Conservation (phyloP, 2,888 invertebrate species). For the Eucera pruinosa region DNA sequence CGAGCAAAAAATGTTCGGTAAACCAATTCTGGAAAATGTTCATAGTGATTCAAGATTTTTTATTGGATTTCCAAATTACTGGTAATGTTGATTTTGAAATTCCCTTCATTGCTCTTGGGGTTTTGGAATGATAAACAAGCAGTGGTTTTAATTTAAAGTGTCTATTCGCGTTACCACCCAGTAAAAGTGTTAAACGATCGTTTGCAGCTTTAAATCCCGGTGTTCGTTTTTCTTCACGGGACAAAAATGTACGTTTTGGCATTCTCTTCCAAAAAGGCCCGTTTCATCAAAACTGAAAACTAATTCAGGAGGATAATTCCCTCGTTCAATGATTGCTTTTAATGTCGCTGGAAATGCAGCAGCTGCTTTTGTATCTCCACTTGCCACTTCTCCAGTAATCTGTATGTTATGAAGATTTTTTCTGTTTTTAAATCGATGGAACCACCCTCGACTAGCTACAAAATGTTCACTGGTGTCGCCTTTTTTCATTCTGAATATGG, state of each 20-base stretch:
- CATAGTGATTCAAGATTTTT: conserved; percentile 57
- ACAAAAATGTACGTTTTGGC: conserved; percentile 54
- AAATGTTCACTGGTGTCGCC: conserved; percentile 44
- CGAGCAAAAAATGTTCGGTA: conserved; percentile 62
- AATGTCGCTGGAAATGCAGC: conserved; percentile 50
- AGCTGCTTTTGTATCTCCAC: conserved; percentile 53
- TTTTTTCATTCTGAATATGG: conserved; percentile 37
- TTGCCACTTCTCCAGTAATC: conserved; percentile 58
- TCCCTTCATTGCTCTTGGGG: conserved; percentile 54
- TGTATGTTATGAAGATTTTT: conserved; percentile 50
- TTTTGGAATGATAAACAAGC: conserved; percentile 55
- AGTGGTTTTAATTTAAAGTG: conserved; percentile 55
- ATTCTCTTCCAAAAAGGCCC: conserved; percentile 64
- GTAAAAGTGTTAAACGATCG: conserved; percentile 53
- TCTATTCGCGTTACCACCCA: conserved; percentile 48
- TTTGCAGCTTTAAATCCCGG: conserved; percentile 55
- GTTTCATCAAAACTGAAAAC: conserved; percentile 63
- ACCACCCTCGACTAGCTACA: conserved; percentile 61
- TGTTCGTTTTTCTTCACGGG: conserved; percentile 43
- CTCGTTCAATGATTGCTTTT: conserved; percentile 56
- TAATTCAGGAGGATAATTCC: conserved; percentile 45
- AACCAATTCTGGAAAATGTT: conserved; percentile 53
- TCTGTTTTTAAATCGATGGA: conserved; percentile 52
- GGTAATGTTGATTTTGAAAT: conserved; percentile 51
- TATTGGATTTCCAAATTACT: conserved; percentile 58